Evolutionary conservation across 2,888 invertebrate species (phyloP), one percentile per base, ranked within the genome.

Genomic region (Polylopha cassiicola): DNA sequence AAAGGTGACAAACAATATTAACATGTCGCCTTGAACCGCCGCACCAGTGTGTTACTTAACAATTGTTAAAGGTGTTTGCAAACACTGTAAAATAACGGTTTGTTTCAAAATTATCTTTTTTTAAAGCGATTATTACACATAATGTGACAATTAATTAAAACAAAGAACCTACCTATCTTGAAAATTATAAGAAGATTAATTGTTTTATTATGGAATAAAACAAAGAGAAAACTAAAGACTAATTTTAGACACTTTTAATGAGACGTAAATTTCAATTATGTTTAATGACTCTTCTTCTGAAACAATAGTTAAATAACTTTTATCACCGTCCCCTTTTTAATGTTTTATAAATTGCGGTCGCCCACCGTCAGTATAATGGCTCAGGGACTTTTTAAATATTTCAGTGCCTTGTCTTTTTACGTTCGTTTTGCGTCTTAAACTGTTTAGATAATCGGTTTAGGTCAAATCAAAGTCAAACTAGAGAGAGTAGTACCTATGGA

Each of bases 1-100:
- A 48, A 36, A 45, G 48, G 58, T 67, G 65, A 69, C 65, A 61
- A 68, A 69, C 11, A 20, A 10, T 26, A 3, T 11, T 11, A 13
- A 2, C 5, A 22, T 8, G 14, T 13, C 33, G 23, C 29, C 38
- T 39, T 32, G 27, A 33, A 28, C 26, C 24, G 31, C 13, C 10
- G 26, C 30, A 37, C 8, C 20, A 17, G 29, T n/a, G n/a, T n/a
- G n/a, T n/a, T n/a, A n/a, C n/a, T n/a, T n/a, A n/a, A n/a, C n/a
- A n/a, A n/a, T n/a, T n/a, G n/a, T n/a, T n/a, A n/a, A n/a, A n/a
- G n/a, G n/a, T n/a, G n/a, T n/a, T n/a, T n/a, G n/a, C n/a, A n/a
- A n/a, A n/a, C n/a, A n/a, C n/a, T n/a, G n/a, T n/a, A n/a, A n/a
- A n/a, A n/a, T n/a, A n/a, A n/a, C n/a, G n/a, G n/a, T n/a, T n/a